Base-by-base conservation (phyloP, 2,113 vertebrate genomes). In the Ammospiza nelsoni region DNA sequence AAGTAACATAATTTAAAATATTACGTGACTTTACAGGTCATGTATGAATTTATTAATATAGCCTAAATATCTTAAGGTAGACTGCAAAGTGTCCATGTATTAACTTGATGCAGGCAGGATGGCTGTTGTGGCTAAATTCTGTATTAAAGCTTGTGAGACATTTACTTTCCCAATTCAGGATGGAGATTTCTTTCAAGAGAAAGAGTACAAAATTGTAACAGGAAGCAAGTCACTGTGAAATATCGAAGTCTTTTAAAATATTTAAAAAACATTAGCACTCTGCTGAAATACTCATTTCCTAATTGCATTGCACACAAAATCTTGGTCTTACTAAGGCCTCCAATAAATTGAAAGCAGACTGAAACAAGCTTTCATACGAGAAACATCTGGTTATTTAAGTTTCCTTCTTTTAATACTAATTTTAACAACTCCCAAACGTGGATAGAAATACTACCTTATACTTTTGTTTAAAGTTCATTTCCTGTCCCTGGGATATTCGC, bases 401-500 rank as follows among this genome's bases (percentile, higher is more conserved):
- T 92, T 67, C 92, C 88, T 96, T 88, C 90, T 96, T 94, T 94
- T 90, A 97, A 97, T 91, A 97, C 92, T 89, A 96, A 95, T 97
- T 97, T 97, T 97, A 98, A 97, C 96, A 98, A 88, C 93, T 95
- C 94, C 97, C 97, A 96, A 97, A 96, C 94, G 97, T 66, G 92
- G 92, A 90, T 97, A 95, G 96, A 98, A 97, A 95, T 97, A 96
- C 84, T 96, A 96, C 95, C 93, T 97, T 98, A 96, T 96, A 95
- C 95, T 97, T 96, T 97, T 97, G 94, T 97, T 98, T 97, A 96
- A 98, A 97, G 97, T 98, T 98, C 97, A 98, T 98, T 98, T 98
- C 97, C 98, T 97, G 96, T 98, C 97, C 97, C 96, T 97, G 90
- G 97, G 96, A 98, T 95, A 96, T 96, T 98, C 44, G 9, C 89